A percentile compares a stretch with the other conserved stretches of the same genome.
These are phyloP conservation scores for Spilogale gracilis DNA, from an alignment of 2,113 vertebrate genomes.

Conservation along the genomic window DNA sequence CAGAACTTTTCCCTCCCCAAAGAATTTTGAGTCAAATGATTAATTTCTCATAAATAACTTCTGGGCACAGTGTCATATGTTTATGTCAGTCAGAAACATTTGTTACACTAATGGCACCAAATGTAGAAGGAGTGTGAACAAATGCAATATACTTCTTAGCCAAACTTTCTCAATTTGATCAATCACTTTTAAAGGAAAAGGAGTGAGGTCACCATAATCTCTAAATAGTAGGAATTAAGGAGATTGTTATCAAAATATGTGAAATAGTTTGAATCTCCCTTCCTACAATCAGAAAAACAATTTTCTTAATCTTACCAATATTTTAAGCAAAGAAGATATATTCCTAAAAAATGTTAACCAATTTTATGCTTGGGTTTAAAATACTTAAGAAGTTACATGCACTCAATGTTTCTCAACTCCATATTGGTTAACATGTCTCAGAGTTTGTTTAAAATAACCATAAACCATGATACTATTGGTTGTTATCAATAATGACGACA, in stretches of 20 bases:
- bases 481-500: not conserved
- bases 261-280: not conserved
- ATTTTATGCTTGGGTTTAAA: not conserved
- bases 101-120: not conserved
- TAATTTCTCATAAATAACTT: constrained; percentile 46
- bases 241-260: not conserved
- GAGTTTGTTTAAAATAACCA: constrained; percentile 26
- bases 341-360: not conserved
- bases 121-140: not conserved
- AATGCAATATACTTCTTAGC: not conserved
- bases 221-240: not conserved
- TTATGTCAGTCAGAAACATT: constrained; percentile 4
- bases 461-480: not conserved
- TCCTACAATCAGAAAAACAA: not conserved
- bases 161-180: not conserved
- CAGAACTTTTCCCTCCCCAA: not conserved
- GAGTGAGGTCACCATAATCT: not conserved
- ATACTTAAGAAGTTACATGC: not conserved
- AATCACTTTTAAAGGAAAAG: not conserved
- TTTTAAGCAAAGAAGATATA: not conserved
- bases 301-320: not conserved
- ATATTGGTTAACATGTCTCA: not conserved
- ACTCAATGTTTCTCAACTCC: not conserved
- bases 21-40: not conserved
- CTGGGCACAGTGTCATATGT: not conserved